Conservation (phyloP, 2,888 invertebrate species). For the Pollenia griseotomentosa region DNA sequence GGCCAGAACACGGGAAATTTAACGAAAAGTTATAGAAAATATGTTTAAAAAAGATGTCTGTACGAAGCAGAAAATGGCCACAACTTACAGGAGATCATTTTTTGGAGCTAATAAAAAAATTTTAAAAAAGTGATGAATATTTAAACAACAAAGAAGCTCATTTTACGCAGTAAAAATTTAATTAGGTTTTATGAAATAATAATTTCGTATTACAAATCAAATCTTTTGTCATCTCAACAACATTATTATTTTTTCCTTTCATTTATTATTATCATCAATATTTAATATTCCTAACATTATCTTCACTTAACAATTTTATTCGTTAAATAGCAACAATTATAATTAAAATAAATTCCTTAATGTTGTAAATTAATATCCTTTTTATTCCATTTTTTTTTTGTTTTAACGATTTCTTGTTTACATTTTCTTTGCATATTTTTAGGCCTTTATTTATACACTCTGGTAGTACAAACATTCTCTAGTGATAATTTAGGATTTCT, state of each 20-base stretch:
- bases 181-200: too few relatives aligned
- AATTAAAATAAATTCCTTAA: constrained; percentile 3
- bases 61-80: too few relatives aligned
- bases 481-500: constrained; percentile 93
- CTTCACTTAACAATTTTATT: not conserved
- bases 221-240: constrained; percentile 58
- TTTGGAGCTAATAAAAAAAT: too few relatives aligned
- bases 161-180: too few relatives aligned
- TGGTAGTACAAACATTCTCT: constrained; percentile 94
- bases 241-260: not conserved
- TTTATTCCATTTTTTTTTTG: not conserved
- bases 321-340: not conserved
- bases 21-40: too few relatives aligned
- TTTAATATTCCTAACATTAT: not conserved
- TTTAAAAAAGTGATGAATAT: too few relatives aligned
- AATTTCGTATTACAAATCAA: too few relatives aligned
- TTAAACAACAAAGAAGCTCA: too few relatives aligned
- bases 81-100: too few relatives aligned
- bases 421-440: constrained; percentile 78
- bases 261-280: not conserved
- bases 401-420: constrained; percentile 18
- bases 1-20: too few relatives aligned
- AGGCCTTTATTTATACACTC: constrained; percentile 94
- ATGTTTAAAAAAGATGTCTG: too few relatives aligned
- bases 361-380: constrained; percentile 3